phyloP scores from a whole-genome alignment of 2,797 vertebrate species.

The Pseudochirops corinnae region DNA sequence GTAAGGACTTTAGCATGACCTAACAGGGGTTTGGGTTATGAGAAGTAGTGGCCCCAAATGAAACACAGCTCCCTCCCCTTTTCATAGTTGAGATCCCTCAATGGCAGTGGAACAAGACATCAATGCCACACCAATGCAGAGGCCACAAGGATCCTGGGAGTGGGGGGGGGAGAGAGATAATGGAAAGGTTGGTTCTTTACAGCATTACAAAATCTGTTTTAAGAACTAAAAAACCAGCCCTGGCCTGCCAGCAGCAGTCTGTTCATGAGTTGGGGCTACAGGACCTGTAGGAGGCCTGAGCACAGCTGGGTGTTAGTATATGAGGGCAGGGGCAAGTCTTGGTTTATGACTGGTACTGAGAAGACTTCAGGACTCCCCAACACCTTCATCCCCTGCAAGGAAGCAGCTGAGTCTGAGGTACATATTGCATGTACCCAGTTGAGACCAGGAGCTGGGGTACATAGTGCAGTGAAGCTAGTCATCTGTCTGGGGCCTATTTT shows the following conservation, averaged over 20 bases:
- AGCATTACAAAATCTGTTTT: constrained; percentile 76
- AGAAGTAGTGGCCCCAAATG: too few species aligned
- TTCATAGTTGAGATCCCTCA: constrained; percentile 60
- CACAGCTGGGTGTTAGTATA: not conserved
- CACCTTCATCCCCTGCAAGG: constrained; percentile 51
- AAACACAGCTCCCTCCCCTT: too few species aligned
- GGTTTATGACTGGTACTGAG: constrained; percentile 56
- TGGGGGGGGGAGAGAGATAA: constrained; percentile 49
- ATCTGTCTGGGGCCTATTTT: constrained; percentile 30
- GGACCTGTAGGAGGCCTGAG: not conserved
- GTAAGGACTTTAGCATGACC: constrained; percentile 66
- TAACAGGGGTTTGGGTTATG: constrained; percentile 39
- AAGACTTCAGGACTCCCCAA: not conserved
- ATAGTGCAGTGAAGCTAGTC: constrained; percentile 73
- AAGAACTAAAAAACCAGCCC: constrained; percentile 29
- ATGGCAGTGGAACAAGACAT: constrained; percentile 58
- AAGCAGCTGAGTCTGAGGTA: constrained; percentile 65
- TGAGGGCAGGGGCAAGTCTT: constrained; percentile 42
- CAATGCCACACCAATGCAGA: constrained; percentile 52
- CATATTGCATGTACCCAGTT: constrained; percentile 61
- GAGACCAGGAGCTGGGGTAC: constrained; percentile 65
- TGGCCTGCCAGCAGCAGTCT: constrained; percentile 47
- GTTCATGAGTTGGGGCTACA: constrained; percentile 35
- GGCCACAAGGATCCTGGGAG: constrained; percentile 36
- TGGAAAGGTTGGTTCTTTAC: constrained; percentile 61